Evolutionary conservation across 1,140 invertebrate species (phyloP).

Genomic region (Heliothis subflexa): DNA sequence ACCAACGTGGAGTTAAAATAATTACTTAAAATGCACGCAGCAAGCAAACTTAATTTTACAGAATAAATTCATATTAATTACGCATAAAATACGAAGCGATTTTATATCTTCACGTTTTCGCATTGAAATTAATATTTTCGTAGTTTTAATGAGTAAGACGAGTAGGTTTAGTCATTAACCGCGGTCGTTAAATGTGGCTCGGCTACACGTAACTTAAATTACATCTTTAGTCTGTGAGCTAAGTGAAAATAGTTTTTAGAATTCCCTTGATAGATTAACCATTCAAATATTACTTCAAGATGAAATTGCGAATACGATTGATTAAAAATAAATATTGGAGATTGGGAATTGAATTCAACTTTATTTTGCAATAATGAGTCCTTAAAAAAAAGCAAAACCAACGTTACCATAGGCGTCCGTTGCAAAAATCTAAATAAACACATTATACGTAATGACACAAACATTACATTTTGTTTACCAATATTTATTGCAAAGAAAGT

Average conservation of each 20-base stretch:
- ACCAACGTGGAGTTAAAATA: too few relatives aligned
- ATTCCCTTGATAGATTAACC: background rate
- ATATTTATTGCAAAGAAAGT: constrained; percentile 41
- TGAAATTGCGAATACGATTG: background rate
- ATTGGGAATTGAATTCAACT: too few relatives aligned
- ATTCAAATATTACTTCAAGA: background rate
- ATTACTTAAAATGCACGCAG: too few relatives aligned
- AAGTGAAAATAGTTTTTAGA: too few relatives aligned
- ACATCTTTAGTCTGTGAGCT: background rate
- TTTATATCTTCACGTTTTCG: background rate
- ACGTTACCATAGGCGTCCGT: background rate
- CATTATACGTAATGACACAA: constrained; percentile 35
- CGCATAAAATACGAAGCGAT: too few relatives aligned
- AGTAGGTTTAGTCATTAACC: constrained; percentile 37
- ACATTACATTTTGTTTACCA: constrained; percentile 42
- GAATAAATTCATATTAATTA: too few relatives aligned
- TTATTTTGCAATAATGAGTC: too few relatives aligned
- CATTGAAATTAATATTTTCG: constrained; percentile 37
- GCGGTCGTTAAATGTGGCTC: constrained; percentile 18
- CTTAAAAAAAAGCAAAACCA: constrained; percentile 6
- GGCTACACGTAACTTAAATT: background rate
- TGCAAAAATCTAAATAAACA: constrained; percentile 19
- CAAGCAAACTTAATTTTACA: too few relatives aligned
- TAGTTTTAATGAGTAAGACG: constrained; percentile 45
- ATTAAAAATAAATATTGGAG: too few relatives aligned